Evolutionary conservation across 2,797 vertebrate species (phyloP).

Genomic region (Nyctibius grandis): DNA sequence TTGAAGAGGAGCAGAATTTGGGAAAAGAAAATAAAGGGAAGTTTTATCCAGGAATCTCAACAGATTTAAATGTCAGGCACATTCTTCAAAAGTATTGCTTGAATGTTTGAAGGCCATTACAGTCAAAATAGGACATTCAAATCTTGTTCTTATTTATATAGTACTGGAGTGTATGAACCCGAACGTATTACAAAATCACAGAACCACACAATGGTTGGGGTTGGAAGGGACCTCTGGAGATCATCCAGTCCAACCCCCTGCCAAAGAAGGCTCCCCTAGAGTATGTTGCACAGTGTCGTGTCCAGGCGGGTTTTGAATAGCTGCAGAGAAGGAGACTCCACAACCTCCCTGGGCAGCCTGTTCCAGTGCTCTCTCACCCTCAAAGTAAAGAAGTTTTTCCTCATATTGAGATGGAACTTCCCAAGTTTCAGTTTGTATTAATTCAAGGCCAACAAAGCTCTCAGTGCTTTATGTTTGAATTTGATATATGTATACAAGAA

Average conservation of each 20-base stretch:
- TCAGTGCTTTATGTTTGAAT: not conserved
- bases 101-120: not conserved
- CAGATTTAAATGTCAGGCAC: not conserved
- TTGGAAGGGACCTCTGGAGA: no score
- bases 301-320: no score
- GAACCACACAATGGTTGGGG: no score
- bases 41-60: not conserved
- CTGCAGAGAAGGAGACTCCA: no score
- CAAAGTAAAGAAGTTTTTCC: no score
- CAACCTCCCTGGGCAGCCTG: no score
- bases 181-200: not conserved
- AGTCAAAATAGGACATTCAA: not conserved
- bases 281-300: no score
- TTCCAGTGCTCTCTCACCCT: no score
- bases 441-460: not conserved
- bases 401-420: no score
- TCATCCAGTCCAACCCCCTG: no score
- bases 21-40: not conserved
- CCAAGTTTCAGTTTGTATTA: no score
- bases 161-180: not conserved
- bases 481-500: conserved; percentile 5
- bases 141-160: not conserved
- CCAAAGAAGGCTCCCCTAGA: no score
- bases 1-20: not conserved
- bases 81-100: not conserved